Conservation (phyloP, 2,888 invertebrate species). For the Troides oblongomaculatus region DNA sequence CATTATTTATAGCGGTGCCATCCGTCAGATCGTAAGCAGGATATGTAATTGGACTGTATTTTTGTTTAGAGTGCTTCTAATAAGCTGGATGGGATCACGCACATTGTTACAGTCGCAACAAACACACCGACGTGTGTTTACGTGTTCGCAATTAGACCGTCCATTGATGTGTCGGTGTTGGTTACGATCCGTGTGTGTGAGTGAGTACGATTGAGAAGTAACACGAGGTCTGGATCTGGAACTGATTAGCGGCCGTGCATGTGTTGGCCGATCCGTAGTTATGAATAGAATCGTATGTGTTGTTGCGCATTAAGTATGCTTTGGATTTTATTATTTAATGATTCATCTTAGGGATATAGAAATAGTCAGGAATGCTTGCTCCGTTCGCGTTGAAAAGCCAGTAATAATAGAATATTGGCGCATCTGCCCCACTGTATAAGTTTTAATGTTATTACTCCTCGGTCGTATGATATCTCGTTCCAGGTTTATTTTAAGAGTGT, state of each 20-base stretch:
- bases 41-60: slow-evolving; percentile 77
- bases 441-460: slow-evolving; percentile 75
- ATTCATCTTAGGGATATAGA: slow-evolving; percentile 79
- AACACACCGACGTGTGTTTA: slow-evolving; percentile 73
- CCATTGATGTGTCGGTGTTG: slow-evolving; percentile 70
- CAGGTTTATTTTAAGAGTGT: slow-evolving; percentile 70
- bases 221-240: slow-evolving; percentile 67
- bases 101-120: slow-evolving; percentile 71
- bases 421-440: slow-evolving; percentile 74
- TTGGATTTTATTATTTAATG: slow-evolving; percentile 80
- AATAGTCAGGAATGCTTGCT: slow-evolving; percentile 77
- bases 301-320: slow-evolving; percentile 77
- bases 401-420: slow-evolving; percentile 80
- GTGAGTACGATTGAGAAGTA: slow-evolving; percentile 64
- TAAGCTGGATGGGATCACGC: slow-evolving; percentile 67
- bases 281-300: slow-evolving; percentile 69
- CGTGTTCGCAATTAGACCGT: slow-evolving; percentile 72
- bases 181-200: slow-evolving; percentile 48
- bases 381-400: slow-evolving; percentile 74
- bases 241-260: slow-evolving; percentile 70
- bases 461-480: slow-evolving; percentile 67
- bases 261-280: slow-evolving; percentile 67
- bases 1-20: slow-evolving; percentile 74
- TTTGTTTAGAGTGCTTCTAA: slow-evolving; percentile 74
- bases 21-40: slow-evolving; percentile 74